Conservation (phyloP, 2,113 vertebrate genomes). For the Ploceus nigricollis region DNA sequence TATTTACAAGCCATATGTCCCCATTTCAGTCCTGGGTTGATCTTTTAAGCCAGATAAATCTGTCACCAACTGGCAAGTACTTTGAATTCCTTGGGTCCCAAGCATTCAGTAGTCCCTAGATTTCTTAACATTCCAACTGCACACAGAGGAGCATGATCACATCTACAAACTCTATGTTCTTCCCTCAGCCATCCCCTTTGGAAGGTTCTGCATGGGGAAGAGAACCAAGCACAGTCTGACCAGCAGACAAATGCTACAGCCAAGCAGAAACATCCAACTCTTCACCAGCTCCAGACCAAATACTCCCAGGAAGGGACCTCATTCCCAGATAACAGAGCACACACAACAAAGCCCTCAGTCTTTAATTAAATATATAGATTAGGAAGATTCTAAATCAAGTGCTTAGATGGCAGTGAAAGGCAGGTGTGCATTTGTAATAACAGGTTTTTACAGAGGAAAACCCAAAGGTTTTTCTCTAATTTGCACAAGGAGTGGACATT, state of each 20-base stretch:
- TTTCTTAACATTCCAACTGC: background rate
- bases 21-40: background rate
- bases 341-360: background rate
- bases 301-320: background rate
- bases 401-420: background rate
- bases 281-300: background rate
- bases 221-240: background rate
- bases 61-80: background rate
- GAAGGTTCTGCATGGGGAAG: background rate
- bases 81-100: background rate
- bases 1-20: background rate
- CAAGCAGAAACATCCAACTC: background rate
- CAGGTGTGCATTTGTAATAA: background rate
- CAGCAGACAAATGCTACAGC: background rate
- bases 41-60: background rate
- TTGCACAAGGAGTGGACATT: background rate
- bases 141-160: background rate
- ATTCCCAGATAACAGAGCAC: background rate
- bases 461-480: background rate
- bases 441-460: background rate
- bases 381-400: background rate
- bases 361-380: background rate
- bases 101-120: background rate
- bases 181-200: background rate
- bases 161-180: accelerated